Evolutionary conservation across 2,113 vertebrate genomes (phyloP).

Genomic region (Shinisaurus crocodilurus): DNA sequence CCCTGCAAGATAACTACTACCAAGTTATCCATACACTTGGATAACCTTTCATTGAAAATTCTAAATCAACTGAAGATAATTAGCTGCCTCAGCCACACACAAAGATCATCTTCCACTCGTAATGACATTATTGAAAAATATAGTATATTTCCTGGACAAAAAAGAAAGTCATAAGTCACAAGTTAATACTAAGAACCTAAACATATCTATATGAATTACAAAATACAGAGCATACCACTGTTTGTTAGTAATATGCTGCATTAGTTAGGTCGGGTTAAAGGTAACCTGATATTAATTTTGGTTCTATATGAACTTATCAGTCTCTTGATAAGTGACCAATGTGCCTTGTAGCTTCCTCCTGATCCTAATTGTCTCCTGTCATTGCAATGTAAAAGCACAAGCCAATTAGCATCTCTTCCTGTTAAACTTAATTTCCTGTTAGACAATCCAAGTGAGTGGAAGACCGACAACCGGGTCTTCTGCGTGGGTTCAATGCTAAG

Average conservation of each 20-base stretch:
- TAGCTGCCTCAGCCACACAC: conserved; percentile 53
- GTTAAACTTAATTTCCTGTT: not conserved
- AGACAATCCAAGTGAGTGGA: too few relatives aligned
- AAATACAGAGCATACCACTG: conserved; percentile 37
- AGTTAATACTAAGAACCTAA: conserved; percentile 64
- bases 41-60: conserved; percentile 58
- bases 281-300: not conserved
- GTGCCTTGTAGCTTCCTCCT: not conserved
- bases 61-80: conserved; percentile 62
- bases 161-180: conserved; percentile 36
- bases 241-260: not conserved
- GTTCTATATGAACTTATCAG: not conserved
- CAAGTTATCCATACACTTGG: conserved; percentile 53
- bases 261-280: not conserved
- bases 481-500: too few relatives aligned
- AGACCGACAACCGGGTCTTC: too few relatives aligned
- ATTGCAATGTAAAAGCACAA: not conserved
- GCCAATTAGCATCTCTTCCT: not conserved
- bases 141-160: conserved; percentile 60
- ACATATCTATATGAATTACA: conserved; percentile 61
- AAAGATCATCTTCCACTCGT: conserved; percentile 64
- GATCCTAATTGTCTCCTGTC: not conserved
- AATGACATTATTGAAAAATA: conserved; percentile 68
- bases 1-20: conserved; percentile 44
- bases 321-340: not conserved